A percentile compares a stretch with the other conserved stretches of the same genome.
phyloP scores from a whole-genome alignment of 2,797 vertebrate genomes.

The Syndactyla subalaris region DNA sequence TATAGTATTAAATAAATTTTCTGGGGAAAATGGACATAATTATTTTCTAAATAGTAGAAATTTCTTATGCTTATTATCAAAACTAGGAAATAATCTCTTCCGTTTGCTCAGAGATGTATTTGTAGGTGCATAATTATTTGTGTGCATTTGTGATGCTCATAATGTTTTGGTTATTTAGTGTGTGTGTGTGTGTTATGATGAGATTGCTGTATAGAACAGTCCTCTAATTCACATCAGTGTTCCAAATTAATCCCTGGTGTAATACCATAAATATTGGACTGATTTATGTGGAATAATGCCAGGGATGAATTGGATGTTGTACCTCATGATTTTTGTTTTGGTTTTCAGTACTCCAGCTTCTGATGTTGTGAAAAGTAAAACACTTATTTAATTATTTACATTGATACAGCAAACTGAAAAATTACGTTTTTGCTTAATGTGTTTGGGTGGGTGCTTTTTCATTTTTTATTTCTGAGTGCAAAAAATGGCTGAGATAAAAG shows the following conservation, averaged over 20 bases:
- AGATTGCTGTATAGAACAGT: background rate
- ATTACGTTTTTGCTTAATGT: background rate
- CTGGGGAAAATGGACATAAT: background rate
- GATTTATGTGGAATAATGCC: slow-evolving; percentile 23
- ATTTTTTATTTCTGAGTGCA: background rate
- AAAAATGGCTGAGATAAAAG: background rate
- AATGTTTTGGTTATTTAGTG: background rate
- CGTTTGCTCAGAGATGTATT: background rate
- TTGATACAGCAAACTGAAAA: background rate
- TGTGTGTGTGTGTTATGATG: background rate
- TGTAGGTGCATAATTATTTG: background rate
- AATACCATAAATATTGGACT: background rate
- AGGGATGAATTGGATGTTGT: background rate
- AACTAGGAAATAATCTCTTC: background rate
- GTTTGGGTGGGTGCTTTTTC: background rate
- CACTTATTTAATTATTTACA: background rate
- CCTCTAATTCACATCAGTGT: slow-evolving; percentile 13
- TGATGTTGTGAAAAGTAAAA: background rate
- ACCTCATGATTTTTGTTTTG: background rate
- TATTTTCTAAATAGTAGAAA: background rate
- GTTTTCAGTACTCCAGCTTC: background rate
- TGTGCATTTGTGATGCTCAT: background rate
- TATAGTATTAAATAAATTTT: background rate
- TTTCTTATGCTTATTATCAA: background rate
- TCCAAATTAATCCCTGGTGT: slow-evolving; percentile 51